A percentile compares a stretch with the other conserved stretches of the same genome.
Conservation (phyloP, 2,888 invertebrate species). For the Cosmia pyralina region DNA sequence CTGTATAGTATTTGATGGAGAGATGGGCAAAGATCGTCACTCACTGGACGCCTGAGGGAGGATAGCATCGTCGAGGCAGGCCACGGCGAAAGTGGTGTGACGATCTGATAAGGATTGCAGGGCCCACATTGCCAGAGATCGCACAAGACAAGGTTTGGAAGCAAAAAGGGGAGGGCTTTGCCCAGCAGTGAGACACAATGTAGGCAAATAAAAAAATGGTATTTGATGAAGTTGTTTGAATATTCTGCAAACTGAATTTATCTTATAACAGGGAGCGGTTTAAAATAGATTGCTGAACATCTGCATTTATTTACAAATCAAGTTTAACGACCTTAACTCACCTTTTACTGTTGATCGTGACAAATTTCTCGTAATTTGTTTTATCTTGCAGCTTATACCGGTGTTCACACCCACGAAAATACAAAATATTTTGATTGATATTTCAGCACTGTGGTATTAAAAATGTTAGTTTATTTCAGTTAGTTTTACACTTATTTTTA, state of each 20-base stretch:
- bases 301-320: constrained; percentile 56
- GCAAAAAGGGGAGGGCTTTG: no score
- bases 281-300: constrained; percentile 28
- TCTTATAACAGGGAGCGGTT: not conserved
- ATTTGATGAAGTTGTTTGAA: not conserved
- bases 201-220: no score
- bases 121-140: no score
- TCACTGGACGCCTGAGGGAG: no score
- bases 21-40: no score
- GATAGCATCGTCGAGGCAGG: no score
- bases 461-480: not conserved
- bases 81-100: no score
- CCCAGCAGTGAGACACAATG: no score
- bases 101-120: no score
- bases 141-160: no score
- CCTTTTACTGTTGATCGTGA: constrained; percentile 33
- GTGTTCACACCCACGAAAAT: constrained; percentile 27
- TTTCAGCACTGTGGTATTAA: not conserved
- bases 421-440: not conserved
- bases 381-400: constrained; percentile 30
- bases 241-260: constrained; percentile 2
- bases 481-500: not conserved
- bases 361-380: constrained; percentile 42
- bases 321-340: constrained; percentile 43
- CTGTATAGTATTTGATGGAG: no score